Evolutionary conservation across 2,888 invertebrate genomes (phyloP).

Genomic region (Microctonus aethiopoides): DNA sequence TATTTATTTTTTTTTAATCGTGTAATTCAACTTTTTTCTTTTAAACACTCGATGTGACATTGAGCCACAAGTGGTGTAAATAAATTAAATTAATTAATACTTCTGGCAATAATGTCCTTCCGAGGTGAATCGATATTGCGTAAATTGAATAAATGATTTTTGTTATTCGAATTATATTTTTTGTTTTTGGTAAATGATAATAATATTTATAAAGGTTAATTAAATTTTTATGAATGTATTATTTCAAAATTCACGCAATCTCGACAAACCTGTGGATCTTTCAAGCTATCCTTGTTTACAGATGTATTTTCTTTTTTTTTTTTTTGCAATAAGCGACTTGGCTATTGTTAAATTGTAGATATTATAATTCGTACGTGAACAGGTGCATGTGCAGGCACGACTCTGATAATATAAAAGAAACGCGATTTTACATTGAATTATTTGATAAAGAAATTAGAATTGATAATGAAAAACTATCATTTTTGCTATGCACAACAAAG

Average conservation of each 20-base stretch:
- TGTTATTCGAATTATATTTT: neutral
- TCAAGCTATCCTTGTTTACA: constrained; percentile 39
- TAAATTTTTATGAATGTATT: neutral
- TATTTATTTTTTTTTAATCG: constrained; percentile 9
- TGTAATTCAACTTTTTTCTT: constrained; percentile 34
- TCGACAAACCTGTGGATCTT: constrained; percentile 37
- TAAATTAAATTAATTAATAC: constrained; percentile 59
- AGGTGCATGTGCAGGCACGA: constrained; percentile 30
- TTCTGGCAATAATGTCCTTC: constrained; percentile 62
- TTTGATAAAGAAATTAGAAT: neutral
- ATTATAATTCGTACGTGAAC: constrained; percentile 30
- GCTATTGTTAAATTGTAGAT: constrained; percentile 2
- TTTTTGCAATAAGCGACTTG: constrained; percentile 1
- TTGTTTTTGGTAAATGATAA: neutral
- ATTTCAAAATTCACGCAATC: constrained; percentile 25
- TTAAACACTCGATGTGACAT: constrained; percentile 37
- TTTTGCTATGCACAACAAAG: neutral
- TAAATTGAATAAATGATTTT: constrained; percentile 26
- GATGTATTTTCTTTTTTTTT: constrained; percentile 33
- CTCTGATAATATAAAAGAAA: neutral
- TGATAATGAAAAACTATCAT: neutral
- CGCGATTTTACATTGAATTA: neutral
- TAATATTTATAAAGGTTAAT: too few species aligned
- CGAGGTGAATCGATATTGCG: constrained; percentile 49
- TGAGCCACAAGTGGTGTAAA: constrained; percentile 44